phyloP scores from a whole-genome alignment of 1,140 invertebrate genomes.

The Drosophila gunungcola region DNA sequence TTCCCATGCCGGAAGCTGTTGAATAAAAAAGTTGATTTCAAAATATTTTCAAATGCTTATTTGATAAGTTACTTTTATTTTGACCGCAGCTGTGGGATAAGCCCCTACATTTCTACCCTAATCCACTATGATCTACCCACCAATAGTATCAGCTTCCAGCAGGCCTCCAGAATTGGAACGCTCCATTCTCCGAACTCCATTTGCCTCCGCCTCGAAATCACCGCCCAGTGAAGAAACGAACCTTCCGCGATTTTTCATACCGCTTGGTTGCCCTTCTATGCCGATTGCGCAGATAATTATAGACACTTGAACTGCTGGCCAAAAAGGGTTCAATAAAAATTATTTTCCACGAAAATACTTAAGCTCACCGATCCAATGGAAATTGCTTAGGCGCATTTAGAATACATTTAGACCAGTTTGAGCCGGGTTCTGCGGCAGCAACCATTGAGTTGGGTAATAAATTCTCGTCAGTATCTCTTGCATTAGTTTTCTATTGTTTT shows the following conservation, averaged over 20 bases:
- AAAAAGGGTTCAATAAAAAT: not conserved
- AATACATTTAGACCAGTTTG: constrained; percentile 53
- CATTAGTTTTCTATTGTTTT: not conserved
- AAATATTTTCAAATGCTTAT: no score
- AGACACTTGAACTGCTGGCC: constrained; percentile 28
- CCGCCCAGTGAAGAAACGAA: not conserved
- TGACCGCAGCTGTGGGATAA: no score
- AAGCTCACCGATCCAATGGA: constrained; percentile 57
- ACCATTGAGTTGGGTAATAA: constrained; percentile 22
- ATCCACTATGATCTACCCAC: not conserved
- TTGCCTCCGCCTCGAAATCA: not conserved
- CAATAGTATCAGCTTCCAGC: constrained; percentile 1
- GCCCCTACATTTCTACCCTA: not conserved
- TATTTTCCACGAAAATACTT: no score
- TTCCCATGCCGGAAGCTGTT: not conserved
- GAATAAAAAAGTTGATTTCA: no score
- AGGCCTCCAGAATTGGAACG: not conserved
- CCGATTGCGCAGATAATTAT: constrained; percentile 26
- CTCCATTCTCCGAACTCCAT: not conserved
- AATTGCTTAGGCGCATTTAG: constrained; percentile 66
- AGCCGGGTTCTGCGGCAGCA: constrained; percentile 6
- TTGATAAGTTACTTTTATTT: no score
- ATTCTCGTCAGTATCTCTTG: not conserved
- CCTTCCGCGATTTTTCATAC: not conserved
- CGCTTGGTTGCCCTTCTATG: constrained; percentile 23